Conservation (phyloP, 2,113 vertebrate genomes). For the Ardeotis arabs region DNA sequence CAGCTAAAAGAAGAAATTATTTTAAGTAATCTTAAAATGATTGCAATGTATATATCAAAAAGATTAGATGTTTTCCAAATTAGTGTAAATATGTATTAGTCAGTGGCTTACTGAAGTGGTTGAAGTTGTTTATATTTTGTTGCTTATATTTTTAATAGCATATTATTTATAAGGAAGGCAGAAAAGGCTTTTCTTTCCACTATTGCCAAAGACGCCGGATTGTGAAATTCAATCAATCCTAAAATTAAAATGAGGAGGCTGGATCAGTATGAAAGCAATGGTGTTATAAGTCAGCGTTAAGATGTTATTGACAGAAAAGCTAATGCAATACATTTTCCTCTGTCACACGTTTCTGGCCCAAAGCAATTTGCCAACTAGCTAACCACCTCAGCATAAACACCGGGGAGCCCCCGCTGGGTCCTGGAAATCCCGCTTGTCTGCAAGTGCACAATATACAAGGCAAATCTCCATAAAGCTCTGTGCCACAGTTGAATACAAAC, state of each 20-base stretch:
- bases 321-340: slow-evolving; percentile 71
- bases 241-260: slow-evolving; percentile 65
- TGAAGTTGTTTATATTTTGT: slow-evolving; percentile 35
- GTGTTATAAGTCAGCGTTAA: slow-evolving; percentile 58
- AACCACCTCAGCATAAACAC: slow-evolving; percentile 88
- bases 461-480: slow-evolving; percentile 71
- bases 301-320: slow-evolving; percentile 70
- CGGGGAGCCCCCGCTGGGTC: slow-evolving; percentile 82
- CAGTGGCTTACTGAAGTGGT: neutral
- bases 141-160: slow-evolving; percentile 23
- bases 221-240: slow-evolving; percentile 44
- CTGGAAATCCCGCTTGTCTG: slow-evolving; percentile 86
- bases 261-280: slow-evolving; percentile 53
- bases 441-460: slow-evolving; percentile 81
- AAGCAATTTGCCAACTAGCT: slow-evolving; percentile 77
- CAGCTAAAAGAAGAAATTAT: neutral
- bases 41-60: neutral
- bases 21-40: neutral
- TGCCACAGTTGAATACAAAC: slow-evolving; percentile 84
- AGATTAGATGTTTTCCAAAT: neutral
- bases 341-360: slow-evolving; percentile 70
- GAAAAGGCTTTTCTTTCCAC: neutral
- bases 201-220: neutral
- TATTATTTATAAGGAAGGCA: neutral
- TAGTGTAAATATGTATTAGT: slow-evolving; percentile 30